Evolutionary conservation across 1,140 invertebrate genomes (phyloP).

Genomic region (Archegozetes longisetosus): DNA sequence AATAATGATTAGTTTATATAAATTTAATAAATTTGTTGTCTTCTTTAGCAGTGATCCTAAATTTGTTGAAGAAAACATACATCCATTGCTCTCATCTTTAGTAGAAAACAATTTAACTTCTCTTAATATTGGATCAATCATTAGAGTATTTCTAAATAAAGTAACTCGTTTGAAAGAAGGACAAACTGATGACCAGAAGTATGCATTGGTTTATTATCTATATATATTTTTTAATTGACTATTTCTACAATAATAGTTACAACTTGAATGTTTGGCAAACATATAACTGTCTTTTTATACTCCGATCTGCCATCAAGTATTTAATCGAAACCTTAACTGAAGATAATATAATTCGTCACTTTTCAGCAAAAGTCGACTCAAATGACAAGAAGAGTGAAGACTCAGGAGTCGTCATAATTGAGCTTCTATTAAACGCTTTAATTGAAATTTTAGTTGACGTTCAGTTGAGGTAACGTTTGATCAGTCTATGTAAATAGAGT

Average conservation of each 20-base stretch:
- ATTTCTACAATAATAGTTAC: not conserved
- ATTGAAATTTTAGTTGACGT: slow-evolving; percentile 59
- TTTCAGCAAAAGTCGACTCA: slow-evolving; percentile 24
- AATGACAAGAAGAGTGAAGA: not conserved
- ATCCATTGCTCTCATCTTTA: slow-evolving; percentile 9
- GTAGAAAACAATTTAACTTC: slow-evolving; percentile 55
- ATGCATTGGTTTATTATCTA: slow-evolving; percentile 2
- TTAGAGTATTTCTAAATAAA: slow-evolving; percentile 62
- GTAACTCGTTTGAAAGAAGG: slow-evolving; percentile 53
- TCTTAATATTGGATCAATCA: slow-evolving; percentile 68
- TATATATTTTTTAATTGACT: not conserved
- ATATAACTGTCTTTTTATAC: slow-evolving; percentile 79
- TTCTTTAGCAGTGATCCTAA: slow-evolving; percentile 2
- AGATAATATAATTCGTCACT: slow-evolving; percentile 34
- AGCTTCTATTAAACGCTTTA: slow-evolving; percentile 32
- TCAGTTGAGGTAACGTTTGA: slow-evolving; percentile 34
- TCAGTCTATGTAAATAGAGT: slow-evolving; percentile 5
- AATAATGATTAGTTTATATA: not conserved
- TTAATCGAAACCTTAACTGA: slow-evolving; percentile 47
- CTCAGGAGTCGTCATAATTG: slow-evolving; percentile 17
- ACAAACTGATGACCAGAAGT: slow-evolving; percentile 4
- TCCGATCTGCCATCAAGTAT: slow-evolving; percentile 73
- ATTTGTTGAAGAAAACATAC: slow-evolving; percentile 9
- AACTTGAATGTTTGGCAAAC: slow-evolving; percentile 55
- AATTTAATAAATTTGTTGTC: slow-evolving; percentile 18